Conservation (phyloP, 1,140 invertebrate genomes). For the Diorhabda carinulata region DNA sequence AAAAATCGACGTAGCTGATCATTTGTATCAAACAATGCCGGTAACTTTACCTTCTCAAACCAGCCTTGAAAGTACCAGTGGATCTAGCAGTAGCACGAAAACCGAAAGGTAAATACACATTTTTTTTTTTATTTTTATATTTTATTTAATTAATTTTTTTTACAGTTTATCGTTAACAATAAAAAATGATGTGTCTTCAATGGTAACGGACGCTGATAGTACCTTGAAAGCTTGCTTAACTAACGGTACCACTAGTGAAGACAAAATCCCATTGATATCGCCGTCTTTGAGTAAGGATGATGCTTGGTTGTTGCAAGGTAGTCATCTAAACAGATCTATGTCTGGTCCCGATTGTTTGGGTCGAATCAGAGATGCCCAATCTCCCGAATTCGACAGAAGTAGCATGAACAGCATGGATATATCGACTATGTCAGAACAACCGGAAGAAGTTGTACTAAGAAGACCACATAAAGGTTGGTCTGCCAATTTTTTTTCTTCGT, state of each 20-base stretch:
- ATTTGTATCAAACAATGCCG: conserved; percentile 70
- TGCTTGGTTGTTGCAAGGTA: conserved; percentile 34
- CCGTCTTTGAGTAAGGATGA: conserved; percentile 32
- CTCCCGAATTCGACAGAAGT: conserved; percentile 43
- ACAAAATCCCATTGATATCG: conserved; percentile 30
- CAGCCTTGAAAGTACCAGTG: conserved; percentile 47
- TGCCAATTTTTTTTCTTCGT: no score
- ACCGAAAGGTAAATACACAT: conserved; percentile 26
- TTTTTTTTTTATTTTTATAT: no score
- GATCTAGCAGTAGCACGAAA: conserved; percentile 31
- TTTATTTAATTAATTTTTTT: background rate
- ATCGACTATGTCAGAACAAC: conserved; percentile 41
- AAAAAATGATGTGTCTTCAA: conserved; percentile 9
- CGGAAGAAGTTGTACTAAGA: conserved; percentile 41
- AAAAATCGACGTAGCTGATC: conserved; percentile 61
- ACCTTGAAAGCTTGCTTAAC: conserved; percentile 17
- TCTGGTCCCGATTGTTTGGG: conserved; percentile 67
- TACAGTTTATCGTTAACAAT: conserved; percentile 22
- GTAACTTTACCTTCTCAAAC: conserved; percentile 58
- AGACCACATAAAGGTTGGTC: conserved; percentile 47
- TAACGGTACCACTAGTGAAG: conserved; percentile 28
- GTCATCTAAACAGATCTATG: conserved; percentile 58
- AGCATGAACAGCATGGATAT: conserved; percentile 38
- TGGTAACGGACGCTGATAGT: background rate
- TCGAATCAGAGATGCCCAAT: conserved; percentile 37